These are phyloP conservation scores for Cyrtorhinus lividipennis DNA, from an alignment of 1,140 invertebrate species.

Conservation along the genomic window DNA sequence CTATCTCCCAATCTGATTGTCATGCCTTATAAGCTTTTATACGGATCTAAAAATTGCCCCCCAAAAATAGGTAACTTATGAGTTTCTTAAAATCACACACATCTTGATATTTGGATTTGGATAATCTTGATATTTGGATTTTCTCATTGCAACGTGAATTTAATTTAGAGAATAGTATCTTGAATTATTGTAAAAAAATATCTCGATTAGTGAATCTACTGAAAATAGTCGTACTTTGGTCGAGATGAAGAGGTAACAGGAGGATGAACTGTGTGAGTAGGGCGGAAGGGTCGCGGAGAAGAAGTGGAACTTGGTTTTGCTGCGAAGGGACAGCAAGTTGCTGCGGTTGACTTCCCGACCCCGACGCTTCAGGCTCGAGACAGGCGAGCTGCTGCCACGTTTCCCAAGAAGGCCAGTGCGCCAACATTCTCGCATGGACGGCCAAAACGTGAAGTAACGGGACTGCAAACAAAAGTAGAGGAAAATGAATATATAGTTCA, in stretches of 20 bases:
- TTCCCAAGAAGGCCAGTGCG: constrained; percentile 46
- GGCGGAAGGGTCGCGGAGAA: constrained; percentile 69
- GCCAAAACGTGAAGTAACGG: constrained; percentile 76
- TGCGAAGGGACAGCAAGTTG: constrained; percentile 44
- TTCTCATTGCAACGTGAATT: too few relatives aligned
- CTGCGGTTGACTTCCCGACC: constrained; percentile 35
- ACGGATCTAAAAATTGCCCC: too few relatives aligned
- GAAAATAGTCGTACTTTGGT: too few relatives aligned
- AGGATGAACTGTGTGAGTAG: constrained; percentile 75
- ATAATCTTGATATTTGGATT: too few relatives aligned
- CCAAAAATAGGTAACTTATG: too few relatives aligned
- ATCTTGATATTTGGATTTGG: too few relatives aligned
- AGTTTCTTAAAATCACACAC: too few relatives aligned
- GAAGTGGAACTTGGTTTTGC: constrained; percentile 57
- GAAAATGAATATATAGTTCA: constrained; percentile 10
- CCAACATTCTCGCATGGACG: constrained; percentile 60
- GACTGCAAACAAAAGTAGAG: constrained; percentile 38
- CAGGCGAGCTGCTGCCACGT: constrained; percentile 48
- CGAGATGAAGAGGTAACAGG: constrained; percentile 65
- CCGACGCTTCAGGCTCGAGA: constrained; percentile 29
- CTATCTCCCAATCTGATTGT: too few relatives aligned
- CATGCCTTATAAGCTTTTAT: too few relatives aligned
- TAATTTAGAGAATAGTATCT: too few relatives aligned
- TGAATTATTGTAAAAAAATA: too few relatives aligned
- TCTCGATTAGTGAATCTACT: too few relatives aligned